Conservation (phyloP, 2,888 invertebrate genomes). For the Parnassius smintheus region DNA sequence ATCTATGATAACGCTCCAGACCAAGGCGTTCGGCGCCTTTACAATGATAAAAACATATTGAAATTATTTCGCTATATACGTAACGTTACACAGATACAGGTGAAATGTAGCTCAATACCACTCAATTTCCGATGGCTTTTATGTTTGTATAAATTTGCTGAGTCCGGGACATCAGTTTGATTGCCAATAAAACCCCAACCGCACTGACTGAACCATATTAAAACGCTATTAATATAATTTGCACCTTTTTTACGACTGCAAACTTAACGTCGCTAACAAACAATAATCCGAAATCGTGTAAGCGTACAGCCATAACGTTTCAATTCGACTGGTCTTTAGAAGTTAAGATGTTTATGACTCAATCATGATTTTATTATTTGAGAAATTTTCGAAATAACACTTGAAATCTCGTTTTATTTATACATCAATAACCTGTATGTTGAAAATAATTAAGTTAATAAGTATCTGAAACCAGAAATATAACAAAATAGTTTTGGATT, state of each 20-base stretch:
- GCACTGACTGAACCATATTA: conserved; percentile 52
- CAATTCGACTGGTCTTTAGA: conserved; percentile 26
- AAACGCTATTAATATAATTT: conserved; percentile 63
- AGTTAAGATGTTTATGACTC: conserved; percentile 25
- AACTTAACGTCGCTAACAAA: conserved; percentile 38
- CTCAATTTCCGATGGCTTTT: conserved; percentile 48
- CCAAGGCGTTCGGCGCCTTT: too few species aligned
- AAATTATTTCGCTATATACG: not conserved
- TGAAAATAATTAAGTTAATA: too few species aligned
- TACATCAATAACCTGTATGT: too few species aligned
- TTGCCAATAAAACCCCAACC: conserved; percentile 59
- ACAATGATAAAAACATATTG: not conserved
- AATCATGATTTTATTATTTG: conserved; percentile 1
- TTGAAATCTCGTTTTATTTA: too few species aligned
- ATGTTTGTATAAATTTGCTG: conserved; percentile 56
- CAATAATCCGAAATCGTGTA: conserved; percentile 37
- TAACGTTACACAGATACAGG: not conserved
- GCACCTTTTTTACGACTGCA: conserved; percentile 54
- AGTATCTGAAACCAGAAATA: too few species aligned
- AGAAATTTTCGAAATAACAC: not conserved
- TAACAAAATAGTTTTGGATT: too few species aligned
- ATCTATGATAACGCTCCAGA: too few species aligned
- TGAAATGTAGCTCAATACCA: conserved; percentile 42
- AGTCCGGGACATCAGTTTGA: conserved; percentile 53
- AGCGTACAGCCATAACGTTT: conserved; percentile 32